Conservation (phyloP, 2,797 vertebrate species). For the Hapalemur alaotrensis region DNA sequence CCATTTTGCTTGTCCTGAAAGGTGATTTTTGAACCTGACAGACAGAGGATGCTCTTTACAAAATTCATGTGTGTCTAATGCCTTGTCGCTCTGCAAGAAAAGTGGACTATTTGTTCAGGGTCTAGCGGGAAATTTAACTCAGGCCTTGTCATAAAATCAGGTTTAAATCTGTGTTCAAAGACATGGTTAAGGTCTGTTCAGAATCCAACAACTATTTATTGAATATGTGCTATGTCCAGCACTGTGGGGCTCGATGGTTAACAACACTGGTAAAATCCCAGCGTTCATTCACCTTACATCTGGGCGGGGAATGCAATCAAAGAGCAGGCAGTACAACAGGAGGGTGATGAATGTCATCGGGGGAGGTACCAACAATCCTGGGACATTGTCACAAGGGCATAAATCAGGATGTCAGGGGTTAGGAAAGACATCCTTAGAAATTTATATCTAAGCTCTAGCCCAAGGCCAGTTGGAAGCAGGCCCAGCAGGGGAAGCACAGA, state of each 20-base stretch:
- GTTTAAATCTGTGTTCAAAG: background rate
- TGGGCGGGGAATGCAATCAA: rapidly evolving
- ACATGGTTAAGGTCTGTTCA: background rate
- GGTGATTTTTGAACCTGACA: conserved; percentile 49
- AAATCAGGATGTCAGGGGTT: no score
- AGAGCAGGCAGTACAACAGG: background rate
- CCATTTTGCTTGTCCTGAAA: conserved; percentile 28
- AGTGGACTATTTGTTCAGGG: background rate
- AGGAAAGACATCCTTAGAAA: background rate
- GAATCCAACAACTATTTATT: background rate
- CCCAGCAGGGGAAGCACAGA: rapidly evolving
- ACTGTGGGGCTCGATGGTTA: background rate
- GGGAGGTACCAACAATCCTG: background rate
- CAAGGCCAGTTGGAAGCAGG: background rate
- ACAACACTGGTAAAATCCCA: background rate
- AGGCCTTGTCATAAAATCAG: background rate
- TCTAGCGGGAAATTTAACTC: conserved; percentile 29
- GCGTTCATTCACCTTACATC: rapidly evolving
- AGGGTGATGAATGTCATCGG: rapidly evolving
- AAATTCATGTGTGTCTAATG: background rate
- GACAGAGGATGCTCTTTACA: background rate
- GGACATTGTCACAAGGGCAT: rapidly evolving
- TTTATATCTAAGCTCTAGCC: background rate
- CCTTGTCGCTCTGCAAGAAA: background rate
- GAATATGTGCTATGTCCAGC: background rate